Base-by-base conservation (phyloP, 1,140 invertebrate species). In the Eriocheir sinensis region DNA sequence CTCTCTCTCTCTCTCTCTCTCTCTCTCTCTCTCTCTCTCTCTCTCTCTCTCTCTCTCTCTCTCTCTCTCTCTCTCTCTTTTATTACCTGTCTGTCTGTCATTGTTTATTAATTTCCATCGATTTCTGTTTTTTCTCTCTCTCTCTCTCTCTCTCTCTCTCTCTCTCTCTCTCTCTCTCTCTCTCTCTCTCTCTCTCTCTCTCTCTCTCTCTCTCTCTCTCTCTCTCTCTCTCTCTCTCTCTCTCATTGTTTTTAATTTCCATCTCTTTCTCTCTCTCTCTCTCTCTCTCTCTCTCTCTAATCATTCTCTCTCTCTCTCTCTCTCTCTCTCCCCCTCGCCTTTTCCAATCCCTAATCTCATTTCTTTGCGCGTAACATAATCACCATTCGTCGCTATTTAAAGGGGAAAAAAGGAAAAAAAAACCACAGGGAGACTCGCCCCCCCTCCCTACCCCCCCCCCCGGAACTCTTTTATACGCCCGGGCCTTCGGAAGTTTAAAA, bases 21-120 rank as follows among this genome's bases (percentile, higher is more conserved):
- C 3, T 85, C 30, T 83, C 30, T 83, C 30, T 83, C 30, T 83
- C 30, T 83, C 30, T 83, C 30, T 83, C 81, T 83, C 30, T 83
- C 30, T 83, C 30, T 83, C 30, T 83, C 30, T 83, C 30, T 83
- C 30, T 80, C 34, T 40, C 30, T 34, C 48, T 80, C 27, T 80
- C n/a, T 60, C 30, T 91, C 30, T 91, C 48, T 60, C 48, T 91
- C n/a, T 91, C 30, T 36, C 48, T 38, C 48, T 80, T 9, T 32
- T 6, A 38, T 4, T 72, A 34, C 27, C 27, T 38, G 9, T 21
- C 89, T 0, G 30, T 32, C 89, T n/a, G n/a, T n/a, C n/a, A n/a
- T n/a, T n/a, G n/a, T n/a, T n/a, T n/a, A n/a, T n/a, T n/a, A n/a
- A n/a, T n/a, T n/a, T n/a, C n/a, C n/a, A n/a, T n/a, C n/a, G n/a